Conservation (phyloP, 1,140 invertebrate genomes). For the Leptoteleia sp. region DNA sequence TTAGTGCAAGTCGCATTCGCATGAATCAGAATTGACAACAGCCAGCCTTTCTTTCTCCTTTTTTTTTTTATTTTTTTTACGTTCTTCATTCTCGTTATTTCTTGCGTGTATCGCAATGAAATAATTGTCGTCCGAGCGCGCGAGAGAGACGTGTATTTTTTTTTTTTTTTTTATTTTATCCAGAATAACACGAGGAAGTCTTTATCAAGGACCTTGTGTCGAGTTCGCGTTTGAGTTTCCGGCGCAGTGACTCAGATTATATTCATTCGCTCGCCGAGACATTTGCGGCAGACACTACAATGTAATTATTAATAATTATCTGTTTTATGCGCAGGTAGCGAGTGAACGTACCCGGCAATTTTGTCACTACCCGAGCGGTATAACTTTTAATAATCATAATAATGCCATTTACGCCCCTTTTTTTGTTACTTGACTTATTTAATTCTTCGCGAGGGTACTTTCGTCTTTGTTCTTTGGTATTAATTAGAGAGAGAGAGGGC, state of each 20-base stretch:
- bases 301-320: conserved; percentile 46
- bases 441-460: too few species aligned
- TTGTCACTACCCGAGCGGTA: conserved; percentile 8
- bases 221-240: conserved; percentile 41
- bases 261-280: conserved; percentile 32
- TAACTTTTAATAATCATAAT: neutral
- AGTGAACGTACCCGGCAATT: conserved; percentile 13
- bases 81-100: conserved; percentile 1
- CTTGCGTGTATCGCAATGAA: conserved; percentile 23
- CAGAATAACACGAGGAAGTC: conserved; percentile 52
- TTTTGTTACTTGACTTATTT: too few species aligned
- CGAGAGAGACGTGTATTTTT: conserved; percentile 11
- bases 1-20: neutral
- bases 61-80: neutral
- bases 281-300: conserved; percentile 15
- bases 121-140: conserved; percentile 20
- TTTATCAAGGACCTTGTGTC: conserved; percentile 60
- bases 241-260: conserved; percentile 53
- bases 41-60: too few species aligned
- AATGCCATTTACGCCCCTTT: too few species aligned
- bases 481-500: too few species aligned
- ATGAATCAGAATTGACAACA: neutral
- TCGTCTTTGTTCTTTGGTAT: too few species aligned
- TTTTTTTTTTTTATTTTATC: too few species aligned
- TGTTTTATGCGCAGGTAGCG: conserved; percentile 3